These are phyloP conservation scores for Ctenopoma kingsleyae DNA, from an alignment of 2,797 vertebrate species.

Conservation along the genomic window DNA sequence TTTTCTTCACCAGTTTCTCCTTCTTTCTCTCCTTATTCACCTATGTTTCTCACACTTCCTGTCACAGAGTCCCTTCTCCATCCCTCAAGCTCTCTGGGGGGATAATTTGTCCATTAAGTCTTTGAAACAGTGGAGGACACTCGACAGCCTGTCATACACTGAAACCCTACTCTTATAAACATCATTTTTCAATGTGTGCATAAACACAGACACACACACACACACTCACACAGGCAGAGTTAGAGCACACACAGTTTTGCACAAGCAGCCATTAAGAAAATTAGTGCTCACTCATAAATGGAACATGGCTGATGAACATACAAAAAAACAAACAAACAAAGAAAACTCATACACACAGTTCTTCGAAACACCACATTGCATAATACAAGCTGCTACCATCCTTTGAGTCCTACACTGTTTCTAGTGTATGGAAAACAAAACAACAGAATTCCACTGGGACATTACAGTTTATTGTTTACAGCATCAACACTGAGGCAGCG, in stretches of 20 bases:
- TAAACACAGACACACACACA: conserved; percentile 44
- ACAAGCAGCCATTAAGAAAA: conserved; percentile 63
- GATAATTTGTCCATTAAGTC: conserved; percentile 70
- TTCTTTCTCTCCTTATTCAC: conserved; percentile 4
- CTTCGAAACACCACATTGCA: conserved; percentile 36
- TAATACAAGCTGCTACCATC: conserved; percentile 25
- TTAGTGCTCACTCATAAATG: conserved; percentile 51
- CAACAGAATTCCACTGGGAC: conserved; percentile 34
- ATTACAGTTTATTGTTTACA: conserved; percentile 56
- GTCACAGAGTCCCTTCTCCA: conserved; percentile 10
- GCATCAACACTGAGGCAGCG: conserved; percentile 26
- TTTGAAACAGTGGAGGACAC: conserved; percentile 53
- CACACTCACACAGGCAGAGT: conserved; percentile 30
- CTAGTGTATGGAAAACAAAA: conserved; percentile 31
- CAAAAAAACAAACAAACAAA: conserved; percentile 9
- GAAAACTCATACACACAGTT: conserved; percentile 1
- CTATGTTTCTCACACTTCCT: conserved; percentile 21
- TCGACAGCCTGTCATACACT: conserved; percentile 46
- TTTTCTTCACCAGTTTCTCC: conserved; percentile 21
- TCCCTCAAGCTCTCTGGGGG: conserved; percentile 42
- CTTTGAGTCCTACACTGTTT: conserved; percentile 15
- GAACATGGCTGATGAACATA: conserved; percentile 28
- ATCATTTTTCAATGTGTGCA: conserved; percentile 48
- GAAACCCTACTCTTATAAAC: conserved; percentile 61
- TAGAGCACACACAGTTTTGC: conserved; percentile 35